Conservation (phyloP, 2,113 vertebrate species). For the Heliornis fulica region DNA sequence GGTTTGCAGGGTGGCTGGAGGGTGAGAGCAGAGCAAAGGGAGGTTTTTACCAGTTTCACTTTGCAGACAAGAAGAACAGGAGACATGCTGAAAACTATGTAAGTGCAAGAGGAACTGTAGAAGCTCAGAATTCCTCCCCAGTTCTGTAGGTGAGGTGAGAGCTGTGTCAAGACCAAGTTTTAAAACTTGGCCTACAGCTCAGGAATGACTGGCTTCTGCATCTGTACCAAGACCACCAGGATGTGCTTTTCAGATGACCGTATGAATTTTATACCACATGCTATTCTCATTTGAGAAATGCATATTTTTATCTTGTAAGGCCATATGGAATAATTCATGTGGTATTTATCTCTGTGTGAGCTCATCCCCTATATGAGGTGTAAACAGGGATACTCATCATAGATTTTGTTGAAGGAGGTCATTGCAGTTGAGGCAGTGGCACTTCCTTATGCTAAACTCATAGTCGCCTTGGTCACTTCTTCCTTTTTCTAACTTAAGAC, state of each 20-base stretch:
- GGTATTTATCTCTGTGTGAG: neutral
- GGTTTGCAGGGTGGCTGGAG: neutral
- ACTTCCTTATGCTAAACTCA: neutral
- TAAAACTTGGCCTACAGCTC: neutral
- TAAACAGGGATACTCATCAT: neutral
- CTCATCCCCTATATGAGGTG: neutral
- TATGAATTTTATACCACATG: neutral
- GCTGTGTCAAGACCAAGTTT: neutral
- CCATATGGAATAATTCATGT: neutral
- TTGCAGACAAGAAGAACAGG: neutral
- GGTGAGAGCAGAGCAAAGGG: neutral
- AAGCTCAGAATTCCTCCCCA: neutral
- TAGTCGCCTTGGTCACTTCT: neutral
- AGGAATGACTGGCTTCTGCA: neutral
- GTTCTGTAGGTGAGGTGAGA: neutral
- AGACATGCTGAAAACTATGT: neutral
- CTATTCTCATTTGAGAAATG: neutral
- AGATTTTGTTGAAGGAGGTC: neutral
- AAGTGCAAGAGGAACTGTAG: neutral
- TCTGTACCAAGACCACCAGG: neutral
- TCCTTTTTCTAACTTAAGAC: neutral
- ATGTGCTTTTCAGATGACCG: neutral
- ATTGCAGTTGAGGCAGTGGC: neutral
- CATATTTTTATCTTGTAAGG: neutral
- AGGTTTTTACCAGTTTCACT: neutral